These are phyloP conservation scores for Seriola rivoliana DNA, from an alignment of 2,113 vertebrate species.

Conservation along the genomic window DNA sequence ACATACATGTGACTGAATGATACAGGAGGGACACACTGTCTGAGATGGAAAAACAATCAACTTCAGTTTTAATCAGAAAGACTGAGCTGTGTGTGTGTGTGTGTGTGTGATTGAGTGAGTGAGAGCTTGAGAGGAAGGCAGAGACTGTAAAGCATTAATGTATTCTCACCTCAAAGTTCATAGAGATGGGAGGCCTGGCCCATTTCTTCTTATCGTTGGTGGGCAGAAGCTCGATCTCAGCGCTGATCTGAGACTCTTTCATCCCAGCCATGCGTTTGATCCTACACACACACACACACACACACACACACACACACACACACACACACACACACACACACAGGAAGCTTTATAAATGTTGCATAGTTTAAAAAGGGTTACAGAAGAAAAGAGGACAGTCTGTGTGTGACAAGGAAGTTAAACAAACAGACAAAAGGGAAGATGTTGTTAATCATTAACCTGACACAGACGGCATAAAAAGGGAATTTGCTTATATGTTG, in stretches of 20 bases:
- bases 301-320: constrained; percentile 22
- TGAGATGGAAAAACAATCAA: too few relatives aligned
- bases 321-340: constrained; percentile 4
- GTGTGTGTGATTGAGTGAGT: too few relatives aligned
- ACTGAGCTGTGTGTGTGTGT: neutral
- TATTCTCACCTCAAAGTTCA: constrained; percentile 97
- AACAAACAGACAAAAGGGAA: constrained; percentile 5
- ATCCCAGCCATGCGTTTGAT: constrained; percentile 99
- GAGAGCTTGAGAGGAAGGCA: neutral
- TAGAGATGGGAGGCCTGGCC: constrained; percentile 98
- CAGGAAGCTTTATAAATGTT: neutral
- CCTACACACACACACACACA: constrained; percentile 78
- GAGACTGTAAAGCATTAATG: neutral
- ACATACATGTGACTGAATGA: too few relatives aligned
- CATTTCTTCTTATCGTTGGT: constrained; percentile 99
- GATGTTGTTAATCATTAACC: constrained; percentile 23
- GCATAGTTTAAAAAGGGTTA: neutral
- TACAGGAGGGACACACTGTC: too few relatives aligned
- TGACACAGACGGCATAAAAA: neutral
- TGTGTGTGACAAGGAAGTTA: neutral
- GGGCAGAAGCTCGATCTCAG: constrained; percentile 98
- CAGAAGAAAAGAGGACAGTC: neutral
- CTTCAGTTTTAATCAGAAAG: too few relatives aligned
- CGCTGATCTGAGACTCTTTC: constrained; percentile 99
- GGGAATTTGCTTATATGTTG: neutral